Conservation (phyloP, 2,888 invertebrate genomes). For the Synergus itoensis region DNA sequence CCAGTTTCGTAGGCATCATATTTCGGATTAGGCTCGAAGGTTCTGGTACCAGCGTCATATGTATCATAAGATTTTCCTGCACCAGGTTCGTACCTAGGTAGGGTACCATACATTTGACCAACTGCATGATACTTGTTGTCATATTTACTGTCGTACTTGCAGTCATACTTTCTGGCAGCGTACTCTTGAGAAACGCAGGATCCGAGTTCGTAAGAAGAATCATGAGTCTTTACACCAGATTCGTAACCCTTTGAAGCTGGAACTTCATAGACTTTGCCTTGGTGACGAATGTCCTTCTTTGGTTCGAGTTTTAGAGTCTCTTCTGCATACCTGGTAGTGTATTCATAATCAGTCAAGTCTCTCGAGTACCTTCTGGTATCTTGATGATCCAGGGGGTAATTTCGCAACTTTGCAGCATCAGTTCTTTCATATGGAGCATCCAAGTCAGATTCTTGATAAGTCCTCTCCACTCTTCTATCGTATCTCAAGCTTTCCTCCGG, state of each 20-base stretch:
- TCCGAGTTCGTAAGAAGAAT: constrained; percentile 72
- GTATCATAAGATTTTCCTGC: constrained; percentile 58
- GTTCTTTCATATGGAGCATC: constrained; percentile 72
- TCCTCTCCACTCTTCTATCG: constrained; percentile 66
- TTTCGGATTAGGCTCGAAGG: constrained; percentile 54
- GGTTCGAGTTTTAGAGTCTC: constrained; percentile 73
- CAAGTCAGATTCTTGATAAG: constrained; percentile 74
- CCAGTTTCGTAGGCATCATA: constrained; percentile 57
- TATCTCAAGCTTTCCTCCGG: constrained; percentile 71
- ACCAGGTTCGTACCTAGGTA: constrained; percentile 71
- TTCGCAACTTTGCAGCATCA: constrained; percentile 67
- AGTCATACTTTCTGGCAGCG: constrained; percentile 56
- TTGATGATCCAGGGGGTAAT: constrained; percentile 61
- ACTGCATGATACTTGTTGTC: constrained; percentile 69
- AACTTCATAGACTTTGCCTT: constrained; percentile 69
- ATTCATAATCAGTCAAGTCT: constrained; percentile 73
- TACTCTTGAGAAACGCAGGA: constrained; percentile 64
- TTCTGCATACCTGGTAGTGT: constrained; percentile 72
- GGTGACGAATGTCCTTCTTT: constrained; percentile 68
- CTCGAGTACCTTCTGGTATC: constrained; percentile 72
- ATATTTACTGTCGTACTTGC: constrained; percentile 52
- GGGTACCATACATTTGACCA: constrained; percentile 73
- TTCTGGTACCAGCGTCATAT: constrained; percentile 62
- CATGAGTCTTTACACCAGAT: constrained; percentile 74
- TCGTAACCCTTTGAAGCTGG: constrained; percentile 72